These are phyloP conservation scores for Zaprionus gabonicus DNA, from an alignment of 1,140 invertebrate genomes.

Conservation along the genomic window DNA sequence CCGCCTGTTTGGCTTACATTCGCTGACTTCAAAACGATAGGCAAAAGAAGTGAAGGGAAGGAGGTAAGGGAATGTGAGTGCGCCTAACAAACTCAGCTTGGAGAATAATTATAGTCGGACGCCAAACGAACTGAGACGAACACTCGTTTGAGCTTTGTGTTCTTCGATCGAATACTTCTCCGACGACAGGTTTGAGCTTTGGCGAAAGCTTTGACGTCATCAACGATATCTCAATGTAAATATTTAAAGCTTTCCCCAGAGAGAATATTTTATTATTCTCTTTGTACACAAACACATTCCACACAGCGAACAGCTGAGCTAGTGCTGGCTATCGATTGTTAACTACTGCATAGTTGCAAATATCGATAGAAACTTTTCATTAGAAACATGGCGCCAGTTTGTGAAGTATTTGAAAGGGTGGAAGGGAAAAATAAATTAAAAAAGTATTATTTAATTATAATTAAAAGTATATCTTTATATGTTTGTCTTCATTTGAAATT, in stretches of 20 bases:
- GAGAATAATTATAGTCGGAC: neutral
- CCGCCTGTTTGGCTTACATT: neutral
- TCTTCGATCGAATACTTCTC: neutral
- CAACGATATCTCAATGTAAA: neutral
- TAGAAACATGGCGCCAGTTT: slow-evolving; percentile 9
- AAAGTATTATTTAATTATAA: neutral
- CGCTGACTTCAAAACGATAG: neutral
- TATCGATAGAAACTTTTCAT: neutral
- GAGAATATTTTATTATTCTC: neutral
- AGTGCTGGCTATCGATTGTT: slow-evolving; percentile 17
- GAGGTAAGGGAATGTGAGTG: neutral
- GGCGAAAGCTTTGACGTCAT: slow-evolving; percentile 4
- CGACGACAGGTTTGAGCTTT: slow-evolving; percentile 1
- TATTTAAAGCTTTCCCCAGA: neutral
- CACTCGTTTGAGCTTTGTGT: neutral
- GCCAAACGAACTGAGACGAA: slow-evolving; percentile 3
- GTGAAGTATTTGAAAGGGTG: neutral
- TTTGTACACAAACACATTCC: slow-evolving; percentile 31
- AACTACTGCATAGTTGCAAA: slow-evolving; percentile 8
- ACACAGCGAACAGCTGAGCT: slow-evolving; percentile 56
- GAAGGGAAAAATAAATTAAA: neutral
- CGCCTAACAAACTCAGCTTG: neutral
- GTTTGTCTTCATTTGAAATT: neutral
- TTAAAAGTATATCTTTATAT: neutral
- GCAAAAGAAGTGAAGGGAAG: neutral